Evolutionary conservation across 2,888 invertebrate species (phyloP).

Genomic region (Hydriomena furcata): DNA sequence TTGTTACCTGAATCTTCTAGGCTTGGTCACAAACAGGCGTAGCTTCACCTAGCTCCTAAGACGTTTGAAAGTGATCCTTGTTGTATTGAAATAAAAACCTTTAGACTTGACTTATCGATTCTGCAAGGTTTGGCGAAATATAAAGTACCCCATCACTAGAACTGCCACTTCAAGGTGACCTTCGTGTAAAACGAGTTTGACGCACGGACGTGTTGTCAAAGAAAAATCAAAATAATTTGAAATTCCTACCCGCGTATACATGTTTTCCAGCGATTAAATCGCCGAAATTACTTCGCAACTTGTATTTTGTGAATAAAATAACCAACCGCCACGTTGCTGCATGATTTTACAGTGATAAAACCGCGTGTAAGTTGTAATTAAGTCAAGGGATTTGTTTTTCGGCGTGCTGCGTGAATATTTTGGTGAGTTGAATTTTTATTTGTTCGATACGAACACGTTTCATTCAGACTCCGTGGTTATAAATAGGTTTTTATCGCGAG

Average conservation of each 20-base stretch:
- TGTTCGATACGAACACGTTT: slow-evolving; percentile 34
- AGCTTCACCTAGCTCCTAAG: too few relatives aligned
- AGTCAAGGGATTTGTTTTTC: slow-evolving; percentile 23
- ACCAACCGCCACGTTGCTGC: slow-evolving; percentile 51
- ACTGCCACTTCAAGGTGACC: slow-evolving; percentile 78
- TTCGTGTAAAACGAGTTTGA: slow-evolving; percentile 65
- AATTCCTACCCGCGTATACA: slow-evolving; percentile 76
- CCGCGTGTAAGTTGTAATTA: slow-evolving; percentile 36
- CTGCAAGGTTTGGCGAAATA: background rate
- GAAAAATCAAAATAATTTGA: slow-evolving; percentile 66
- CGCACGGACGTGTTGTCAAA: slow-evolving; percentile 61
- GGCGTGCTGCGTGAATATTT: slow-evolving; percentile 40
- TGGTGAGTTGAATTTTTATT: slow-evolving; percentile 57
- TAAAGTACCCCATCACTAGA: slow-evolving; percentile 25
- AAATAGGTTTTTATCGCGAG: slow-evolving; percentile 35
- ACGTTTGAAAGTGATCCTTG: too few relatives aligned
- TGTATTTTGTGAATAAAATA: slow-evolving; percentile 47
- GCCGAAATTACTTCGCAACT: slow-evolving; percentile 52
- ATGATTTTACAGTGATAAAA: slow-evolving; percentile 65
- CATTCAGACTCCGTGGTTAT: slow-evolving; percentile 32
- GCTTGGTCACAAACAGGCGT: too few relatives aligned
- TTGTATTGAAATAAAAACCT: too few relatives aligned
- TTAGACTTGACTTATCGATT: slow-evolving; percentile 1
- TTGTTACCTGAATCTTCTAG: too few relatives aligned
- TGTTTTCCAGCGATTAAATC: slow-evolving; percentile 54